Evolutionary conservation across 2,888 invertebrate species (phyloP).

Genomic region (Himalopsyche kuldschensis): DNA sequence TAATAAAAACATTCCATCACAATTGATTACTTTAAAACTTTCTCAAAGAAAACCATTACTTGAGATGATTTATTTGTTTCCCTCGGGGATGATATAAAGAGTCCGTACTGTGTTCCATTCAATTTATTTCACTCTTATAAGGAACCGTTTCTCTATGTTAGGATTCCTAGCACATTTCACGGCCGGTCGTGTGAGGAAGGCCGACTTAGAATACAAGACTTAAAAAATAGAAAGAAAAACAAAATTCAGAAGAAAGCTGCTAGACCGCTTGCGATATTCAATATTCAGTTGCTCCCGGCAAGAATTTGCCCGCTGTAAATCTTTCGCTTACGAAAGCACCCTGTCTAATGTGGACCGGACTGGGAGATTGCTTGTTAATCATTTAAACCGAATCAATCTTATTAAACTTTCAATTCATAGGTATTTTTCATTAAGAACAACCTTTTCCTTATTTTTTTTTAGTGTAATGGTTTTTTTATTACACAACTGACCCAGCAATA

Average conservation of each 20-base stretch:
- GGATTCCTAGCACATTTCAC: neutral
- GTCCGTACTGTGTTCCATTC: slow-evolving; percentile 1
- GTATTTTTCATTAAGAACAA: neutral
- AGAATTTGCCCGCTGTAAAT: slow-evolving; percentile 38
- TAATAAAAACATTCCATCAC: neutral
- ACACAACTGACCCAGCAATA: neutral
- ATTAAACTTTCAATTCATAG: neutral
- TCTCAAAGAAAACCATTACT: neutral
- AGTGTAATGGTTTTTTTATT: neutral
- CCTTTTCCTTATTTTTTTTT: neutral
- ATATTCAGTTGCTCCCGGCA: slow-evolving; percentile 37
- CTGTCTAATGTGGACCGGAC: slow-evolving; percentile 23
- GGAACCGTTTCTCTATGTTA: neutral
- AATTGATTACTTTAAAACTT: neutral
- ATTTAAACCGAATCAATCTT: neutral
- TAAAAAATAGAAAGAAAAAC: neutral
- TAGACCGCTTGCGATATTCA: slow-evolving; percentile 28
- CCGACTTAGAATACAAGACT: neutral
- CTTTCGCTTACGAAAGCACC: slow-evolving; percentile 36
- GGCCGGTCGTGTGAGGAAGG: slow-evolving; percentile 2
- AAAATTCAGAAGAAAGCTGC: slow-evolving; percentile 13
- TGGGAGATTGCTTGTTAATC: slow-evolving; percentile 10
- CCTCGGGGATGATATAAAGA: neutral
- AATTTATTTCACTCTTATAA: slow-evolving; percentile 3
- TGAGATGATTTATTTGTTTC: neutral